phyloP scores from a whole-genome alignment of 2,797 vertebrate species.

The Pterois miles region DNA sequence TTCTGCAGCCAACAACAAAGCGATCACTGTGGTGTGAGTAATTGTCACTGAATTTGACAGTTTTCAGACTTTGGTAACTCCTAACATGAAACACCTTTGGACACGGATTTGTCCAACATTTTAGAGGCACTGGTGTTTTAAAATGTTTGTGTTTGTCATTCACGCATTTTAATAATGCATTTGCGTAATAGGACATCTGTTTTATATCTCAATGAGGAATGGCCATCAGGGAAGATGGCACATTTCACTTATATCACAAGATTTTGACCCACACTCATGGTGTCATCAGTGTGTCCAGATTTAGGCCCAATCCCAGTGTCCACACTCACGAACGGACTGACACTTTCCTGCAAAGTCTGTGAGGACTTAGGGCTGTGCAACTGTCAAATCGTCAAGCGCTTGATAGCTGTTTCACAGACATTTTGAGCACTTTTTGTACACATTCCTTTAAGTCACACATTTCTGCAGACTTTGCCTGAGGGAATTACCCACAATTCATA shows the following conservation, averaged over 20 bases:
- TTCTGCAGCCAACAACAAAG: constrained; percentile 5
- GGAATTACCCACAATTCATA: no score
- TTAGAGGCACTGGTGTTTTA: not conserved
- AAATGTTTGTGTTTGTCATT: not conserved
- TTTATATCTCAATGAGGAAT: not conserved
- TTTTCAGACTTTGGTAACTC: not conserved
- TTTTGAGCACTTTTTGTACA: no score
- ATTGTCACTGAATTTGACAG: constrained; percentile 10
- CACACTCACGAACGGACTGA: no score
- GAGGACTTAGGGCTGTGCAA: no score
- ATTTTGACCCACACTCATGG: constrained; percentile 5
- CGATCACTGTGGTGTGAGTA: constrained; percentile 6
- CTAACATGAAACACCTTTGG: not conserved
- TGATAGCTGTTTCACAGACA: no score
- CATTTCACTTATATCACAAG: not conserved
- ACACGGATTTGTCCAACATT: not conserved
- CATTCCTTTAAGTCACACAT: no score
- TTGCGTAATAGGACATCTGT: not conserved
- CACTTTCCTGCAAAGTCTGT: no score
- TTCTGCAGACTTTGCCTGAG: no score
- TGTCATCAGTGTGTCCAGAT: constrained; percentile 19
- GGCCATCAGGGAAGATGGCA: not conserved
- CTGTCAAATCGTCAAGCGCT: no score
- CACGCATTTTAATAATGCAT: not conserved
- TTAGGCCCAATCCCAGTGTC: not conserved